Evolutionary conservation across 1,140 invertebrate species (phyloP).

Genomic region (Leptinotarsa texana): DNA sequence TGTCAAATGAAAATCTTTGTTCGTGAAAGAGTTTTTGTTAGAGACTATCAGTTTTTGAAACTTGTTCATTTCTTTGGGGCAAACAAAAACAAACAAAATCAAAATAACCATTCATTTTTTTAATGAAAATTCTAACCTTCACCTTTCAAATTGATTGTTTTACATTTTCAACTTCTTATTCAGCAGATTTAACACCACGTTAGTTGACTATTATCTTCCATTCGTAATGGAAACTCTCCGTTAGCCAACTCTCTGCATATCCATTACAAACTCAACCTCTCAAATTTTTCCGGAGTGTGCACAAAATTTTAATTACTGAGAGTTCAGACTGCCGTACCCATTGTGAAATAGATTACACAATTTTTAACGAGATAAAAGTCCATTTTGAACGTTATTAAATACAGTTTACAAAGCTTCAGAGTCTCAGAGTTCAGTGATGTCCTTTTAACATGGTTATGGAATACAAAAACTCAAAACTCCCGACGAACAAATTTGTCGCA

Average conservation of each 20-base stretch:
- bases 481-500: slow-evolving; percentile 25
- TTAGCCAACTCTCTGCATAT: not conserved
- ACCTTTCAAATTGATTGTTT: too few relatives aligned
- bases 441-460: slow-evolving; percentile 32
- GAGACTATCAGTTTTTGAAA: too few relatives aligned
- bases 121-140: too few relatives aligned
- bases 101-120: too few relatives aligned
- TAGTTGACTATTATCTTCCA: too few relatives aligned
- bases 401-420: slow-evolving; percentile 36
- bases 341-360: slow-evolving; percentile 33
- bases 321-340: slow-evolving; percentile 23
- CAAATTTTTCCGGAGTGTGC: slow-evolving; percentile 20
- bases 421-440: slow-evolving; percentile 29
- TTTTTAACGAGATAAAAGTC: slow-evolving; percentile 40
- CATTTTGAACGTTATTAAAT: slow-evolving; percentile 35
- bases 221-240: not conserved
- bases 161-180: too few relatives aligned
- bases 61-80: too few relatives aligned
- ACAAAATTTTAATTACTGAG: slow-evolving; percentile 28
- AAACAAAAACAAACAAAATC: too few relatives aligned
- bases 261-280: slow-evolving; percentile 18
- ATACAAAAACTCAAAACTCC: slow-evolving; percentile 32
- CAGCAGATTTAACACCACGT: too few relatives aligned
- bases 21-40: too few relatives aligned
- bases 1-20: too few relatives aligned